Evolutionary conservation across 2,113 vertebrate genomes (phyloP), one percentile per base, ranked within the genome.

Genomic region (Prinia subflava): DNA sequence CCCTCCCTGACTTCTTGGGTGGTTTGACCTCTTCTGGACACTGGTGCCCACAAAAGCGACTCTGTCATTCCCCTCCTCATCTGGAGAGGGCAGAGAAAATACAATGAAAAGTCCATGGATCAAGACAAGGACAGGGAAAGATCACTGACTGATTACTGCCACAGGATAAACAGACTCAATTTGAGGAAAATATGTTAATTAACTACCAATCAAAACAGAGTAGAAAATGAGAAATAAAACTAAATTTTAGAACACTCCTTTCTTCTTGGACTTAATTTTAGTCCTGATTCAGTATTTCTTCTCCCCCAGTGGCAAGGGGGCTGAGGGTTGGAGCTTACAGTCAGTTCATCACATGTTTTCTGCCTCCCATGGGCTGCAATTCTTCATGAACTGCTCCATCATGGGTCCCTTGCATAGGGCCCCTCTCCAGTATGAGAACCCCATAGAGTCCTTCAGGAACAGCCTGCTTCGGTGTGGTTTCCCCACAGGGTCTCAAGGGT

Each of bases 81-180:
- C 52, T 52, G 52, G 18, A 44, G 4, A 50, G 15, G 30, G 22
- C 7, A 50, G 15, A 33, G 33, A 89, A 74, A 81, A 44, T 65
- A 33, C 6, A 52, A 52, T 2, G 5, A 37, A 81, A 65, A 3
- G 2, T 21, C 56, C 15, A 15, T 57, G 18, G 37, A 50, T 19
- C 0, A 0, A 44, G 37, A 37, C 20, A 50, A 52, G 18, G 18
- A 28, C 8, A 44, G 23, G 21, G 57, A 27, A 35, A 49, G 16
- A 70, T 62, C 23, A n/a, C 6, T 53, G 23, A 22, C 7, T 22
- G 16, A 35, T 71, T 49, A 49, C 30, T 20, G 2, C 2, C 6
- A 15, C 25, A 15, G 31, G 21, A 55, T 8, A 65, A 57, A 73
- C 12, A 50, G 50, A 44, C 27, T 81, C 18, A 15, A 7, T 7